These are phyloP conservation scores for Hyposmocoma kahamanoa DNA, from an alignment of 1,140 invertebrate species.

Conservation along the genomic window DNA sequence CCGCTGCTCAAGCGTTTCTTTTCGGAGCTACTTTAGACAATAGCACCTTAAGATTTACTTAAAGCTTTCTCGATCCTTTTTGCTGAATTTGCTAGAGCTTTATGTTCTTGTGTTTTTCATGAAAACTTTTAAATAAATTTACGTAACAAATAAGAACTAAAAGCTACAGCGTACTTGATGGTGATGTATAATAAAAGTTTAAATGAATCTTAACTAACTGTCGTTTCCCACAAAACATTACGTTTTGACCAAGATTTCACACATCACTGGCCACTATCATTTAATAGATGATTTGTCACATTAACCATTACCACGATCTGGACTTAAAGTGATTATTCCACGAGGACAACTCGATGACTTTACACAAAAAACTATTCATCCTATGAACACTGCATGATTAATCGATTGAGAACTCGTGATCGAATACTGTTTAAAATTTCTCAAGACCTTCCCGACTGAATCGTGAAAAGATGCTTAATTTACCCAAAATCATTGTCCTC, in stretches of 20 bases:
- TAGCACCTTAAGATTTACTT: background rate
- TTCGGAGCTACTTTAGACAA: too few species aligned
- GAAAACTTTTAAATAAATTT: background rate
- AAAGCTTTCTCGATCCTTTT: background rate
- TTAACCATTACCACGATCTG: slow-evolving; percentile 1
- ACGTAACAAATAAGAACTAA: too few species aligned
- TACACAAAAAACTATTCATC: slow-evolving; percentile 15
- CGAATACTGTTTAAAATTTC: slow-evolving; percentile 11
- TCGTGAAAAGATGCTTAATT: background rate
- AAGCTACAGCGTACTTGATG: too few species aligned
- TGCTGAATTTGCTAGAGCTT: background rate
- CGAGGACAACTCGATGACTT: slow-evolving; percentile 17
- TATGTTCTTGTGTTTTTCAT: background rate
- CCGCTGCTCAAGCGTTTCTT: slow-evolving; percentile 12
- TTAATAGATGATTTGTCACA: slow-evolving; percentile 11
- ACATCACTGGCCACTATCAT: slow-evolving; percentile 14
- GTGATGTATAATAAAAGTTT: too few species aligned
- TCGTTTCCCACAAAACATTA: slow-evolving; percentile 33
- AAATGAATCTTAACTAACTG: too few species aligned
- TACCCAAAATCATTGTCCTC: background rate
- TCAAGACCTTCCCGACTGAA: background rate
- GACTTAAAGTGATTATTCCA: slow-evolving; percentile 3
- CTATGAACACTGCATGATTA: slow-evolving; percentile 21
- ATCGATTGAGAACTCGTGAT: slow-evolving; percentile 20
- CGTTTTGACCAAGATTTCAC: slow-evolving; percentile 19